Evolutionary conservation across 2,113 vertebrate genomes (phyloP).

Genomic region (Pampusana beccarii): DNA sequence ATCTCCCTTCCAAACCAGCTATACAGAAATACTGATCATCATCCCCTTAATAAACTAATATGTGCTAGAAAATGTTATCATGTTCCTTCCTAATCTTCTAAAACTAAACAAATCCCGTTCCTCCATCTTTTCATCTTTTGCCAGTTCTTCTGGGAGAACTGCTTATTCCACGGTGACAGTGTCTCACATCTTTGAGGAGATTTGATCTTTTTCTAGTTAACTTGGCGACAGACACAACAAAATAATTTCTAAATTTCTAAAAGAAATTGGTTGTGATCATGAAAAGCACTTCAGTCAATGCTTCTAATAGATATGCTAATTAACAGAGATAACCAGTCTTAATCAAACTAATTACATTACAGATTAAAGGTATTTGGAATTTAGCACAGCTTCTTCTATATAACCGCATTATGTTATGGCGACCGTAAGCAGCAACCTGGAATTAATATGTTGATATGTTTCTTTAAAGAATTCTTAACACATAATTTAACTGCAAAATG

Average conservation of each 20-base stretch:
- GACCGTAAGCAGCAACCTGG: not conserved
- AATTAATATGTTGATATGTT: not conserved
- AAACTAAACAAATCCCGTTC: slow-evolving; percentile 50
- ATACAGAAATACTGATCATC: not conserved
- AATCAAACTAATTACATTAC: slow-evolving; percentile 63
- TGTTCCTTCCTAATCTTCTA: slow-evolving; percentile 24
- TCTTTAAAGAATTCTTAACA: not conserved
- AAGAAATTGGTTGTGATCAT: slow-evolving; percentile 20
- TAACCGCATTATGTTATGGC: not conserved
- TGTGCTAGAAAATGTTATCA: slow-evolving; percentile 15
- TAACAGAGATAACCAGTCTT: slow-evolving; percentile 56
- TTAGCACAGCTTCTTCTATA: not conserved
- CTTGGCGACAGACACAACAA: not conserved
- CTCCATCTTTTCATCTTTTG: slow-evolving; percentile 48
- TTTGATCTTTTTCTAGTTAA: slow-evolving; percentile 47
- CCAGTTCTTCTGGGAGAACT: slow-evolving; percentile 3
- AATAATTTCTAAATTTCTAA: slow-evolving; percentile 13
- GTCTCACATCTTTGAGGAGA: slow-evolving; percentile 12
- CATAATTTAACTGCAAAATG: not conserved
- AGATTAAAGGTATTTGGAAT: slow-evolving; percentile 54
- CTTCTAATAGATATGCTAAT: slow-evolving; percentile 61
- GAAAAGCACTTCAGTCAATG: slow-evolving; percentile 42
- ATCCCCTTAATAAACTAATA: slow-evolving; percentile 20
- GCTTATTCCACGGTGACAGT: not conserved
- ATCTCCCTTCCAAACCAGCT: not conserved